These are phyloP conservation scores for Homarus gammarus DNA, from an alignment of 2,888 invertebrate species.

Conservation along the genomic window DNA sequence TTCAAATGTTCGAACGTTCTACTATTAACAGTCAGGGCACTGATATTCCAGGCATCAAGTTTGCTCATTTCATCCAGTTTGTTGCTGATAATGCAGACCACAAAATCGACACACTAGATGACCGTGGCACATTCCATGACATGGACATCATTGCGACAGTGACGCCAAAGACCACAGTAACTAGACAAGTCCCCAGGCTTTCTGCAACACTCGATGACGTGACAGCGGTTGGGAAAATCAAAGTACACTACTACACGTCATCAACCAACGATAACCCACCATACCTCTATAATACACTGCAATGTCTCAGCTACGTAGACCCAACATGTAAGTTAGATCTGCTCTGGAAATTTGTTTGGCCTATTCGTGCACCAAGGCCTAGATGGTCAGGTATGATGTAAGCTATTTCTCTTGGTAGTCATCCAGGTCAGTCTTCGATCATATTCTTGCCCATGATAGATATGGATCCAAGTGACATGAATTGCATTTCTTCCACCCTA, in stretches of 20 bases:
- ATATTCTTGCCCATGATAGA: constrained; percentile 4
- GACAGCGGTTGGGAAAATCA: not conserved
- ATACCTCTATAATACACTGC: not conserved
- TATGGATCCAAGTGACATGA: constrained; percentile 20
- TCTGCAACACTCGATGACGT: constrained; percentile 31
- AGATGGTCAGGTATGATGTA: not conserved
- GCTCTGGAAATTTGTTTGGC: not conserved
- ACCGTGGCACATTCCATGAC: constrained; percentile 6
- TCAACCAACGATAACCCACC: constrained; percentile 12
- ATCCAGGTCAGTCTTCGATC: constrained; percentile 13
- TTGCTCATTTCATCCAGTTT: constrained; percentile 14
- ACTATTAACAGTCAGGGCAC: constrained; percentile 7
- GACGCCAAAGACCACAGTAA: constrained; percentile 19
- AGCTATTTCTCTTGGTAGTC: not conserved
- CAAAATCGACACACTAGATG: constrained; percentile 31
- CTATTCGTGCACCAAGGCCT: not conserved
- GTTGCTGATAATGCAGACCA: constrained; percentile 36
- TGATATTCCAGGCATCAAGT: constrained; percentile 29
- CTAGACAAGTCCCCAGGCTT: constrained; percentile 26
- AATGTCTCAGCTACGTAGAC: not conserved
- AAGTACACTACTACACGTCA: constrained; percentile 6
- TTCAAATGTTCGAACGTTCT: constrained; percentile 22
- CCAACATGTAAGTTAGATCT: not conserved
- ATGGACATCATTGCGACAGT: constrained; percentile 18
- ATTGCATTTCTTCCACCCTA: constrained; percentile 17